These are phyloP conservation scores for Panthera uncia DNA, from an alignment of 2,113 vertebrate genomes.

Conservation along the genomic window DNA sequence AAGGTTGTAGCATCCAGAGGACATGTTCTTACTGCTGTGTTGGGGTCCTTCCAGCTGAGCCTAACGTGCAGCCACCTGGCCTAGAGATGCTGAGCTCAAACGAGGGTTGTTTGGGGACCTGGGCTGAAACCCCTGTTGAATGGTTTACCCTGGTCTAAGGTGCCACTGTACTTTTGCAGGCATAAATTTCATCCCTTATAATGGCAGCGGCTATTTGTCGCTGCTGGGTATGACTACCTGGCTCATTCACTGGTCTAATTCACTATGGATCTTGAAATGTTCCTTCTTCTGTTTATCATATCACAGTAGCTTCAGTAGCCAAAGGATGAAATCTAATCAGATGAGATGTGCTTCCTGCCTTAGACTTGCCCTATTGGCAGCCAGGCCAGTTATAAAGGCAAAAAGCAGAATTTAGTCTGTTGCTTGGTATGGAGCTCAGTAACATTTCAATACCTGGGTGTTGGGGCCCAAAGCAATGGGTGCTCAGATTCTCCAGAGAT, in stretches of 20 bases:
- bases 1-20: background rate
- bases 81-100: background rate
- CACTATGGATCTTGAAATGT: background rate
- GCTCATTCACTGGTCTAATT: background rate
- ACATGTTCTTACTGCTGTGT: background rate
- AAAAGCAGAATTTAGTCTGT: background rate
- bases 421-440: background rate
- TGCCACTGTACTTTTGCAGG: background rate
- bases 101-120: background rate
- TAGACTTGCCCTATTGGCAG: background rate
- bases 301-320: background rate
- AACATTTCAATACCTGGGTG: background rate
- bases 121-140: background rate
- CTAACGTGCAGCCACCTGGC: background rate
- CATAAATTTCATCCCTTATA: background rate
- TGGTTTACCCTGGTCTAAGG: background rate
- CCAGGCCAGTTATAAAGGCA: background rate
- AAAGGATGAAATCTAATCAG: constrained; percentile 2
- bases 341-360: background rate
- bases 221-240: background rate
- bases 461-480: background rate
- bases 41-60: background rate
- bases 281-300: constrained; percentile 14
- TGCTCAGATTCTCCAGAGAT: background rate
- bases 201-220: background rate